Base-by-base conservation (phyloP, 2,888 invertebrate species). In the Cacoxenus indagator region DNA sequence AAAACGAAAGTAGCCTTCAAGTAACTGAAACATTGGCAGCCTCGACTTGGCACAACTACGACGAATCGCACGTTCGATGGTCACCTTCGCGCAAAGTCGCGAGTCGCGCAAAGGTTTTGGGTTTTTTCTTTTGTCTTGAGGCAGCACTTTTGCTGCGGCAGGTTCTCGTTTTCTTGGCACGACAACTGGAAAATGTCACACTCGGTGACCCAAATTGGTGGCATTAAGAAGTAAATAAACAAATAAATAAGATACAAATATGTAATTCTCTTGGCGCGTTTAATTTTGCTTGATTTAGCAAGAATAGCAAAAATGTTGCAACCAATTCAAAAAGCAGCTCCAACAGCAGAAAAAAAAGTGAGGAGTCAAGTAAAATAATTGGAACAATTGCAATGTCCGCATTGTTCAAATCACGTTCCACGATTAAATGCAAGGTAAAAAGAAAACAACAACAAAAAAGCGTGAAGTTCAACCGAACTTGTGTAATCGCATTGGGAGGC, bases 231-330 rank as follows among this genome's bases (percentile, higher is more conserved):
- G 11, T 37, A 59, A 31, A 59, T 31, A 59, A 59, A 48, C 29
- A 31, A 31, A 48, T 11, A 51, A 51, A 24, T 51, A 29, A 48
- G n/a, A n/a, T n/a, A n/a, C n/a, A n/a, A n/a, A n/a, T n/a, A n/a
- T n/a, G n/a, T n/a, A 51, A 51, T 51, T 51, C 51, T 51, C 22
- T 51, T 22, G 17, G 9, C 11, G 6, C 14, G 57, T 57, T 57
- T 14, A 27, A 26, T 55, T 24, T 70, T 72, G 72, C 75, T 78
- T 81, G 77, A 78, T 69, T 81, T 82, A 62, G 82, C 81, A 81
- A 79, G 82, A 82, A 78, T 73, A 66, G 75, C 76, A 59, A 69
- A 71, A 69, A 75, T 82, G 78, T 82, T 80, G 80, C 80, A 80
- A 82, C 74, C 64, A 80, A 82, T 72, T 62, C 9, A 31, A 26